A percentile compares a stretch with the other conserved stretches of the same genome.
Conservation (phyloP, 2,797 vertebrate genomes). For the Cryptoblepharus egeriae region DNA sequence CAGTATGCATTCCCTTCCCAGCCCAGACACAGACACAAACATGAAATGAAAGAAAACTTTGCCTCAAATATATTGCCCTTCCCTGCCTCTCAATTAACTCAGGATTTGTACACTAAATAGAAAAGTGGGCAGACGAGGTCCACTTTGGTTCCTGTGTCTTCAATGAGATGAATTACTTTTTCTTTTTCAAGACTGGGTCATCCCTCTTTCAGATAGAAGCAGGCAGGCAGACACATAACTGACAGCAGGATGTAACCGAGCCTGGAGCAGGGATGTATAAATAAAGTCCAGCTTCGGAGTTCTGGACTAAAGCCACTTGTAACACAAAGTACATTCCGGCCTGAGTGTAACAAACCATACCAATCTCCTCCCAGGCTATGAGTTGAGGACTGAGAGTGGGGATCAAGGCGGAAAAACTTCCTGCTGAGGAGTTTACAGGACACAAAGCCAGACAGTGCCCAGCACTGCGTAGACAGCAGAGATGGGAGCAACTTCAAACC, state of each 20-base stretch:
- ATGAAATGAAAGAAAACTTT: not conserved
- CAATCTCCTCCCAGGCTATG: slow-evolving; percentile 67
- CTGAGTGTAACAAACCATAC: slow-evolving; percentile 79
- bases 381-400: slow-evolving; percentile 41
- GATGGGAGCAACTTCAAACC: not conserved
- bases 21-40: not conserved
- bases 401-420: slow-evolving; percentile 46
- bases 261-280: slow-evolving; percentile 73
- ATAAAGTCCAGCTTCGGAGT: slow-evolving; percentile 71
- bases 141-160: not conserved
- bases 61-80: not conserved
- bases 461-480: not conserved
- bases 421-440: slow-evolving; percentile 21
- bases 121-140: not conserved
- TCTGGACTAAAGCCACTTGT: slow-evolving; percentile 77
- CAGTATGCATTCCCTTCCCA: fast-evolving
- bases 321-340: slow-evolving; percentile 81
- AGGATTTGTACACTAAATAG: not conserved
- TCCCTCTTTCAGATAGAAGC: slow-evolving; percentile 38
- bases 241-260: slow-evolving; percentile 68
- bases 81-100: not conserved
- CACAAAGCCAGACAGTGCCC: not conserved
- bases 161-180: not conserved
- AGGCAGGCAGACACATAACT: slow-evolving; percentile 28
- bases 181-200: slow-evolving; percentile 16